Base-by-base conservation (phyloP, 2,888 invertebrate species). In the Aporophyla lueneburgensis region DNA sequence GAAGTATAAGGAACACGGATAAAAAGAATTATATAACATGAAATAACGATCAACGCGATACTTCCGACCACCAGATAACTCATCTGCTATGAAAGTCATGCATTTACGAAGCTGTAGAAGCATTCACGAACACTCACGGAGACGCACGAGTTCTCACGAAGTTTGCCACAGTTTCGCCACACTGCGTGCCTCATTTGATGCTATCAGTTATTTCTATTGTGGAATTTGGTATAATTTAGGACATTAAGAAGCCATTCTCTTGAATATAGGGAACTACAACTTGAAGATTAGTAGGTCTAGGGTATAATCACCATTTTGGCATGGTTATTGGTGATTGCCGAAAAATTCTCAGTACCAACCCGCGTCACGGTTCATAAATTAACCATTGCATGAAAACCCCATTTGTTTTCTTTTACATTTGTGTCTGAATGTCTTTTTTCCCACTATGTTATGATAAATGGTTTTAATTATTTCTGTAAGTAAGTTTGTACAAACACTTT, bases 141-240 rank as follows among this genome's bases (percentile, higher is more conserved):
- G 65, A 59, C 24, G 14, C 62, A 49, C 76, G 70, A 80, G 70
- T 46, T 70, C 69, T 68, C 80, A 82, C 75, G 71, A 80, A 61
- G 75, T 65, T 71, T 66, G 81, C 10, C 75, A 84, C 71, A 84
- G 68, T 84, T 82, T 82, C 76, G 54, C 19, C 61, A 82, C 33
- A 7, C 27, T 58, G 7, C 27, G 72, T 51, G 81, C n/a, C 24
- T 71, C 65, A 56, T 81, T 74, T 66, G 76, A 84, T 82, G 0
- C 1, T 84, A 82, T 84, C 80, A 71, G 65, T 65, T 83, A 72
- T 67, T 74, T 53, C n/a, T 53, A 65, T 62, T 75, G 81, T 84
- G 68, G 84, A 84, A 74, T 84, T 68, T 68, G 43, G 54, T 51
- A 16, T 78, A 68, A 74, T 80, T 56, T 59, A 12, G 33, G 40